These are phyloP conservation scores for Hypotaenidia okinawae DNA, from an alignment of 2,797 vertebrate genomes.

Conservation along the genomic window DNA sequence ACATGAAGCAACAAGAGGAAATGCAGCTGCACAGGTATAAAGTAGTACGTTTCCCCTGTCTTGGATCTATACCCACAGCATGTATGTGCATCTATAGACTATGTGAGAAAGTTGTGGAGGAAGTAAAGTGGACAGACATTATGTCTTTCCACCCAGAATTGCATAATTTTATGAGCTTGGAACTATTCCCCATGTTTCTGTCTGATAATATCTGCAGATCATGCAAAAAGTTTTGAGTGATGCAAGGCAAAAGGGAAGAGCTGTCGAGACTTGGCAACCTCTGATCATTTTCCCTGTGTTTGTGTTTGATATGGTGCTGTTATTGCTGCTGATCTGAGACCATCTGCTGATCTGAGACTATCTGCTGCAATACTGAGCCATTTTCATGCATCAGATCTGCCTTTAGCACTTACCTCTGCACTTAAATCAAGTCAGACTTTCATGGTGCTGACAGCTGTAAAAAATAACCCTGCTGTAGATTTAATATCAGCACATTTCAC, in stretches of 20 bases:
- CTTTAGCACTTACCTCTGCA: not conserved
- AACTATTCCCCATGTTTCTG: not conserved
- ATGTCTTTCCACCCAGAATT: not conserved
- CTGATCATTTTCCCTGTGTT: not conserved
- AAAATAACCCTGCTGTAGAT: not conserved
- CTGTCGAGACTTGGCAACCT: not conserved
- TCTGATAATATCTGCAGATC: not conserved
- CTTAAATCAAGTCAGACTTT: not conserved
- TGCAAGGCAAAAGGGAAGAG: not conserved
- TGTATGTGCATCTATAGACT: not conserved
- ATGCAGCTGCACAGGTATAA: conserved; percentile 86
- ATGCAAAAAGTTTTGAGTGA: not conserved
- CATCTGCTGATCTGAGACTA: too few species aligned
- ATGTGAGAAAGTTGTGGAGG: not conserved
- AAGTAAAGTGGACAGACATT: not conserved
- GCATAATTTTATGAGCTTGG: not conserved
- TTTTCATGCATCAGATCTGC: not conserved
- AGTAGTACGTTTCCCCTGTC: not conserved
- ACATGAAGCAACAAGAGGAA: conserved; percentile 87
- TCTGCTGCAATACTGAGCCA: not conserved
- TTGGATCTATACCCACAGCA: not conserved
- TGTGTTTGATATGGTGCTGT: not conserved
- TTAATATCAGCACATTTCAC: not conserved
- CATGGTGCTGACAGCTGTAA: not conserved
- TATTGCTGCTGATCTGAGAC: not conserved